Percentiles rank a stretch among this genome's conserved stretches.
phyloP scores from a whole-genome alignment of 1,140 invertebrate species.

The Phthorimaea operculella region DNA sequence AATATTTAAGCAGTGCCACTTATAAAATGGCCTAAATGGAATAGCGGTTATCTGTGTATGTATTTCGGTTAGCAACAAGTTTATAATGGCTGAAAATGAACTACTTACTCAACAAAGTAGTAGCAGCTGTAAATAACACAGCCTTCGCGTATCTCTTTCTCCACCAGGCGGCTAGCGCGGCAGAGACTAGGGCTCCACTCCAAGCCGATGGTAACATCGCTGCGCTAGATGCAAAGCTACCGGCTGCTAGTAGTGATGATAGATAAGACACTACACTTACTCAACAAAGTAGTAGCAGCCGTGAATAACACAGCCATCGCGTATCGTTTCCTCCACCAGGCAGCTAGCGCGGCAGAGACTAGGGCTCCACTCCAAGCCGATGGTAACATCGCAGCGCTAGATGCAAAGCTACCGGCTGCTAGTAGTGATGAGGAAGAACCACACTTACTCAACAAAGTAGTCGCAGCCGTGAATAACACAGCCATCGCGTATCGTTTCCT shows the following conservation, averaged over 20 bases:
- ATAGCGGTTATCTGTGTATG: too few relatives aligned
- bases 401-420: conserved; percentile 92
- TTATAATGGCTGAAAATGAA: too few relatives aligned
- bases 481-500: conserved; percentile 83
- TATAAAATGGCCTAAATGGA: too few relatives aligned
- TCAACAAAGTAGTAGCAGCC: conserved; percentile 79
- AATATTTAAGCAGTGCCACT: too few relatives aligned
- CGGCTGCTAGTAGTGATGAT: conserved; percentile 88
- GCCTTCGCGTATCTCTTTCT: conserved; percentile 81
- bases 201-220: conserved; percentile 96
- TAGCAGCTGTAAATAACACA: conserved; percentile 84
- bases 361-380: conserved; percentile 93
- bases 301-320: conserved; percentile 85
- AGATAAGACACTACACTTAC: conserved; percentile 81
- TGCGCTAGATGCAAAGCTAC: conserved; percentile 90
- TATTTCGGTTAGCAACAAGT: too few relatives aligned
- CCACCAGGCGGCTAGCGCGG: conserved; percentile 90
- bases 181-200: conserved; percentile 84
- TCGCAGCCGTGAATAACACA: conserved; percentile 84
- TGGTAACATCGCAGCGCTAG: conserved; percentile 90
- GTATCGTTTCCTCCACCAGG: conserved; percentile 86
- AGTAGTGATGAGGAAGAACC: conserved; percentile 85
- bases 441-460: conserved; percentile 78
- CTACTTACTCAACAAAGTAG: conserved; percentile 73
- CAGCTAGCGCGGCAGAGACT: conserved; percentile 82